Evolutionary conservation across 2,888 invertebrate genomes (phyloP).

Genomic region (Troides aeacus): DNA sequence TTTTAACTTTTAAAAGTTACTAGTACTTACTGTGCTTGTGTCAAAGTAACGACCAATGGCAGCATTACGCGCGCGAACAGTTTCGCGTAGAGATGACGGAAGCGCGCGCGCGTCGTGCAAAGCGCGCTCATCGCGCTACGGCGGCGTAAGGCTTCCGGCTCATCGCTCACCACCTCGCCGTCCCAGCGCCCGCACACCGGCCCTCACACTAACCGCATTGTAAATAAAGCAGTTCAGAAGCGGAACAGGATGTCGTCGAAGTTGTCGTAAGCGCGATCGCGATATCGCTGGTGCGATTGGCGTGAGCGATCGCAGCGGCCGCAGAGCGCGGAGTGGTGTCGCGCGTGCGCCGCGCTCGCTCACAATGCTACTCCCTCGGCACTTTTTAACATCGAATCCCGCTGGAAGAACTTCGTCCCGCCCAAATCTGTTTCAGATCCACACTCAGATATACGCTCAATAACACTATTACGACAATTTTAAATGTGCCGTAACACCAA

Average conservation of each 20-base stretch:
- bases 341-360: conserved; percentile 67
- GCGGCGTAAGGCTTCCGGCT: conserved; percentile 51
- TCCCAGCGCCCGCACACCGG: conserved; percentile 34
- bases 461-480: conserved; percentile 8
- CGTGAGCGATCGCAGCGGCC: conserved; percentile 63
- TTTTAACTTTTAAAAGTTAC: conserved; percentile 4
- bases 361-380: conserved; percentile 34
- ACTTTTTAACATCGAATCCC: conserved; percentile 37
- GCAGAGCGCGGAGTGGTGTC: conserved; percentile 65
- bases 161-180: conserved; percentile 59
- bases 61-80: conserved; percentile 46
- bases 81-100: conserved; percentile 40
- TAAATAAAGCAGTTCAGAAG: conserved; percentile 15
- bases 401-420: conserved; percentile 32
- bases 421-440: conserved; percentile 28
- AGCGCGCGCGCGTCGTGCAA: conserved; percentile 52
- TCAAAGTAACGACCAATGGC: conserved; percentile 49
- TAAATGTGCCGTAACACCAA: too few relatives aligned
- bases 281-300: conserved; percentile 40
- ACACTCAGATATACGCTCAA: conserved; percentile 7
- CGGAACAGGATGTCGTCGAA: conserved; percentile 23
- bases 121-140: conserved; percentile 72
- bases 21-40: conserved; percentile 62
- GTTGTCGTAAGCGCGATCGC: conserved; percentile 52
- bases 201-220: conserved; percentile 30